Conservation (phyloP, 2,797 vertebrate genomes). For the Chrysolophus pictus region DNA sequence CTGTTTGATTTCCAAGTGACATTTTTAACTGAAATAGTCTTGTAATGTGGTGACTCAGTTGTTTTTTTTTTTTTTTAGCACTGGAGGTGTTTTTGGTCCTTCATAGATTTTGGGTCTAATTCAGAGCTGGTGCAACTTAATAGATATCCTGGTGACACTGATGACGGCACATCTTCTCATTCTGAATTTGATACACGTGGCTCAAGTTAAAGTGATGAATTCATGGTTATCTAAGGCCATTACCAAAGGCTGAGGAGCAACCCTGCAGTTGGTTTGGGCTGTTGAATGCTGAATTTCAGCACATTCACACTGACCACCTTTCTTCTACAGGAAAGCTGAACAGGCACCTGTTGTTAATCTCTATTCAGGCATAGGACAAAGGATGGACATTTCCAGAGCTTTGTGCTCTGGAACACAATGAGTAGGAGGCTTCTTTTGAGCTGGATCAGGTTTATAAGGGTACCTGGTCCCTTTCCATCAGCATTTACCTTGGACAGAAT, state of each 20-base stretch:
- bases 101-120: background rate
- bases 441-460: background rate
- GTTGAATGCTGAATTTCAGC: background rate
- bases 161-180: background rate
- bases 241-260: background rate
- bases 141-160: fast-evolving
- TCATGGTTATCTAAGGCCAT: background rate
- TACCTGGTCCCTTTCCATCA: background rate
- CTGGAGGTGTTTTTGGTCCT: background rate
- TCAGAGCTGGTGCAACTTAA: background rate
- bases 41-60: conserved; percentile 81
- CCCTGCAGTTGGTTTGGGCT: background rate
- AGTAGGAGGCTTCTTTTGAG: background rate
- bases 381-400: background rate
- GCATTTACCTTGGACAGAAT: background rate
- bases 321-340: background rate
- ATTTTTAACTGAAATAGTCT: conserved; percentile 81
- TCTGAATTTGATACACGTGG: background rate
- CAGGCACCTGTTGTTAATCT: background rate
- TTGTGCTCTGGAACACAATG: background rate
- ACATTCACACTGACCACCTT: background rate
- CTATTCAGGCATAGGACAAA: background rate
- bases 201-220: background rate
- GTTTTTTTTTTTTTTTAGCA: background rate
- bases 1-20: conserved; percentile 80